phyloP scores from a whole-genome alignment of 2,113 vertebrate genomes.

The Oncorhynchus keta region DNA sequence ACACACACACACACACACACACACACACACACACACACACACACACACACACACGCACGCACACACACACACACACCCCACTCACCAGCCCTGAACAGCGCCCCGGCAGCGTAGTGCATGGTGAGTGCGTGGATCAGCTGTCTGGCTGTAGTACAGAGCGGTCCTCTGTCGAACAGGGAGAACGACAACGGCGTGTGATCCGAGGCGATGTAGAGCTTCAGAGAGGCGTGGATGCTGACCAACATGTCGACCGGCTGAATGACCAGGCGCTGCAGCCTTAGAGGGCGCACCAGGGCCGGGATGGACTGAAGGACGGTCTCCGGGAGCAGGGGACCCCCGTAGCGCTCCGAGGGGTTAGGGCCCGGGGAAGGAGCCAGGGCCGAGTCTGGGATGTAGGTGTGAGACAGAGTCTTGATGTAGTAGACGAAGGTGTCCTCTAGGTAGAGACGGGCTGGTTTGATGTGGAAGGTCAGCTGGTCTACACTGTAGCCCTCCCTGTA shows the following conservation, averaged over 20 bases:
- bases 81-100: constrained; percentile 95
- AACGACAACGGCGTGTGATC: constrained; percentile 97
- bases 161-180: constrained; percentile 90
- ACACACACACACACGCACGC: too few species aligned
- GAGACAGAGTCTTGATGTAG: constrained; percentile 91
- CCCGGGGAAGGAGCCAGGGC: constrained; percentile 24
- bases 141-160: constrained; percentile 89
- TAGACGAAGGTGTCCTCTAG: constrained; percentile 97
- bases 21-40: too few species aligned
- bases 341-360: neutral
- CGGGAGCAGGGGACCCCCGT: constrained; percentile 54
- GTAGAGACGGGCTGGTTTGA: constrained; percentile 91
- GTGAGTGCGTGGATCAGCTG: constrained; percentile 92
- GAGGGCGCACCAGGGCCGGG: constrained; percentile 83
- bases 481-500: constrained; percentile 27
- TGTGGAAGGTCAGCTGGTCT: constrained; percentile 75
- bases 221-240: constrained; percentile 94
- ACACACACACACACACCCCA: too few species aligned
- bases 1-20: too few species aligned
- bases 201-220: constrained; percentile 97
- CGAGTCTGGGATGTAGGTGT: constrained; percentile 87
- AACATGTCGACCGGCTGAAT: constrained; percentile 89
- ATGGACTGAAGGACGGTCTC: constrained; percentile 80
- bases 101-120: constrained; percentile 96
- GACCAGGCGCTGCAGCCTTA: constrained; percentile 81